A percentile compares a stretch with the other conserved stretches of the same genome.
Conservation (phyloP, 2,888 invertebrate genomes). For the Amphipyra berbera region DNA sequence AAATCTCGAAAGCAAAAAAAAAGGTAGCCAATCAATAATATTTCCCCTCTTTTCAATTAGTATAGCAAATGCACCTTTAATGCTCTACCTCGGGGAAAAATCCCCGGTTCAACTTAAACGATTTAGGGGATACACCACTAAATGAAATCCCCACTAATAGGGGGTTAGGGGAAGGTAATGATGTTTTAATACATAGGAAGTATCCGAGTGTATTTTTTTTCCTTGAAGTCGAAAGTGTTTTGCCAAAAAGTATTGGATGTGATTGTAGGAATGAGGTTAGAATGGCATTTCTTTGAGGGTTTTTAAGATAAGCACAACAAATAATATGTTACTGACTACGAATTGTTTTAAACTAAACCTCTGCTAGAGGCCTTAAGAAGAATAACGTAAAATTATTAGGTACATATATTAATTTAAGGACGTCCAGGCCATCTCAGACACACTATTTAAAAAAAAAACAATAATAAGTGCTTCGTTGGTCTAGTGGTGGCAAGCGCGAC, state of each 20-base stretch:
- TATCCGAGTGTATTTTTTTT: conserved; percentile 26
- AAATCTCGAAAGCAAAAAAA: conserved; percentile 41
- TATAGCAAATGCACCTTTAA: conserved; percentile 83
- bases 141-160: conserved; percentile 72
- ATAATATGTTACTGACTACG: too few species aligned
- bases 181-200: conserved; percentile 64
- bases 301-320: too few species aligned
- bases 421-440: too few species aligned
- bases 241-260: background rate
- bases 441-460: too few species aligned
- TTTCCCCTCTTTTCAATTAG: conserved; percentile 84
- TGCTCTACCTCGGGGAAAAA: conserved; percentile 78
- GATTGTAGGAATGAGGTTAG: too few species aligned
- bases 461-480: too few species aligned
- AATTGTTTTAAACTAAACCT: too few species aligned
- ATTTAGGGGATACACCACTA: conserved; percentile 78
- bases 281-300: too few species aligned
- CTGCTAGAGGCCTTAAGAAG: too few species aligned
- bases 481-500: too few species aligned
- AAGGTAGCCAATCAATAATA: conserved; percentile 75
- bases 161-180: conserved; percentile 60
- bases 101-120: conserved; percentile 81
- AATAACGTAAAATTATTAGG: too few species aligned
- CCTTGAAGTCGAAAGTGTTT: background rate
- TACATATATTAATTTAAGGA: too few species aligned